phyloP scores from a whole-genome alignment of 2,797 vertebrate species.

The Betta splendens region DNA sequence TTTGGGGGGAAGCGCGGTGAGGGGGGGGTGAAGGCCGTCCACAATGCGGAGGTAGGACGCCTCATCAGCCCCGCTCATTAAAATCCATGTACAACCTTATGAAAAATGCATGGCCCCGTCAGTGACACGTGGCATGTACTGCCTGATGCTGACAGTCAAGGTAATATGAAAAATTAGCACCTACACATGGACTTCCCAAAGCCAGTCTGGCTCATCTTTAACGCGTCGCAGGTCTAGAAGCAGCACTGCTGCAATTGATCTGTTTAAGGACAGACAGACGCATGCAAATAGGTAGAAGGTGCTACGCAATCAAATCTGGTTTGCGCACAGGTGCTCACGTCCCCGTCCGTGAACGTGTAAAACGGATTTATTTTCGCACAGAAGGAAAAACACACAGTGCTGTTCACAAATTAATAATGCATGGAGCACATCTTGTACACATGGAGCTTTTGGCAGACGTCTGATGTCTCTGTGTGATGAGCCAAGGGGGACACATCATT shows the following conservation, averaged over 20 bases:
- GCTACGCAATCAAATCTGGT: background rate
- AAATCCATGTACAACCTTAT: slow-evolving; percentile 70
- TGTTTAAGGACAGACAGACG: slow-evolving; percentile 4
- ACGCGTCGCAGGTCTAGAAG: slow-evolving; percentile 40
- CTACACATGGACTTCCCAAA: slow-evolving; percentile 4
- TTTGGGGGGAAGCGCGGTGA: slow-evolving; percentile 52
- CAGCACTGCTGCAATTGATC: slow-evolving; percentile 23
- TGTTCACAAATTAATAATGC: slow-evolving; percentile 65
- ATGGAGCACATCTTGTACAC: slow-evolving; percentile 65
- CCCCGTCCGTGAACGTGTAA: slow-evolving; percentile 29
- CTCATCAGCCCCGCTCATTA: slow-evolving; percentile 76
- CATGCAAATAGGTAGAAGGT: background rate
- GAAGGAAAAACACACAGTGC: slow-evolving; percentile 14
- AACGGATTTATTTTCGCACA: slow-evolving; percentile 20
- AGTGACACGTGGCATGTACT: slow-evolving; percentile 64
- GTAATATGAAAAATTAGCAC: slow-evolving; percentile 63
- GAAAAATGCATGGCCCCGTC: slow-evolving; percentile 75
- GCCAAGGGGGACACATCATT: slow-evolving; percentile 65
- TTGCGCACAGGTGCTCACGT: slow-evolving; percentile 13
- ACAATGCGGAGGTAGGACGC: slow-evolving; percentile 46
- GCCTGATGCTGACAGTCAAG: slow-evolving; percentile 69
- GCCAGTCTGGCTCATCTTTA: slow-evolving; percentile 33
- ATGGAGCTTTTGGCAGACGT: slow-evolving; percentile 69
- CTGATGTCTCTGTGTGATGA: slow-evolving; percentile 62
- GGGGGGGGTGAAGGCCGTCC: slow-evolving; percentile 67